Base-by-base conservation (phyloP, 2,888 invertebrate genomes). In the Drosophila borborema region DNA sequence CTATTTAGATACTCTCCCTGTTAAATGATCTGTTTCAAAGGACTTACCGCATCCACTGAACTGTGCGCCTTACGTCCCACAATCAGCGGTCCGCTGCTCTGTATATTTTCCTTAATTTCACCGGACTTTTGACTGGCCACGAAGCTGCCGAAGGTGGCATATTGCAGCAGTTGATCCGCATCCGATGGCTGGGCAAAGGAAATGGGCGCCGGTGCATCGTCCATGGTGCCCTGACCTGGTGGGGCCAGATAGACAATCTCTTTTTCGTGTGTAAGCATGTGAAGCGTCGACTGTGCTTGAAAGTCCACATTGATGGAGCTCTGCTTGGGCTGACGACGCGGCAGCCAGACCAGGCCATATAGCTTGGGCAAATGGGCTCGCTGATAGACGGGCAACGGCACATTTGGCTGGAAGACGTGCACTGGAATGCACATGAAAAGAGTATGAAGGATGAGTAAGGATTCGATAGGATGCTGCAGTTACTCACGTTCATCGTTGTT, bases 241-340 rank as follows among this genome's bases (percentile, higher is more conserved):
- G 93, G 90, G 5, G 81, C 80, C 64, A 95, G 87, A 55, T 93
- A 94, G 73, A 94, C 86, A 54, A 95, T 91, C 91, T 94, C 94
- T 92, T 95, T 95, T 76, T 94, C 93, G 2, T 94, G 93, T 82
- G 95, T 94, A 56, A 96, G 93, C 84, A 96, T 95, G 86, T 94
- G 95, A 14, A 96, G 92, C 69, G 95, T 94, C 0, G 95, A 95
- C 66, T 94, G 93, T 72, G 94, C 93, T 86, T 95, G 95, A 96
- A 96, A 96, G 65, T 93, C 92, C 56, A 93, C 87, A 70, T 92
- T 92, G 12, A 94, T 92, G 40, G 93, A 93, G 41, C 92, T 91
- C 58, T 93, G 92, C 65, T 93, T 93, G 56, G 93, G 92, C 86
- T 94, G 93, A 23, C 90, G 89, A n/a, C 92, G 81, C 2, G 95